Evolutionary conservation across 1,140 invertebrate species (phyloP), one percentile per base, ranked within the genome.

Genomic region (Aphis gossypii): DNA sequence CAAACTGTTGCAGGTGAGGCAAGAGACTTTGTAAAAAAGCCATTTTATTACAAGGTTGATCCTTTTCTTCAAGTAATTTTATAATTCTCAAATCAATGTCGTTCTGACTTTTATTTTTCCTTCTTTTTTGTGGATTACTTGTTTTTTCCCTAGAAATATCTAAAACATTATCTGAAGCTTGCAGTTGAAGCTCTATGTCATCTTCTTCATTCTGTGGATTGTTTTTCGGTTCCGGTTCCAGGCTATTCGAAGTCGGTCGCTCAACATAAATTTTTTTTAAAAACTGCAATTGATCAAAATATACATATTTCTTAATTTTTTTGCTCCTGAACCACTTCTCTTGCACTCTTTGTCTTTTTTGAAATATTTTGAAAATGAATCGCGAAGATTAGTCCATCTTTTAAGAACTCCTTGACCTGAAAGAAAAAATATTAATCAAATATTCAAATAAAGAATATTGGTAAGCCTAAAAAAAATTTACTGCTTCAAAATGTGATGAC

Each of bases 41-140:
- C 86, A 87, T 87, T 87, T 87, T 48, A 46, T 87, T 87, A 11
- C 86, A 87, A 38, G 86, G 86, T 87, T n/a, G 86, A 25, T 87
- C n/a, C 86, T 44, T n/a, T 87, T 87, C 86, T 87, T 87, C 86
- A 38, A 87, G 35, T 87, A 87, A 87, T 87, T 87, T 46, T 48
- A 87, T 38, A 35, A 88, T 51, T 88, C 44, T 88, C 25, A 88
- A 88, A 88, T 51, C 86, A 46, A 88, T 87, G 35, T 87, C 46
- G 8, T 88, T 48, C 86, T 88, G 86, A 38, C 44, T 87, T 87
- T 87, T 87, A 48, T 46, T 46, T 87, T 87, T 87, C 44, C 23
- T 87, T 46, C 35, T 3, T 87, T 87, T 87, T 87, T 87, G 86
- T 88, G 86, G 23, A 88, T 48, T 88, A 38, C 0, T 88, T 23